phyloP scores from a whole-genome alignment of 2,797 vertebrate genomes.

The Melanotaenia trifasciata region DNA sequence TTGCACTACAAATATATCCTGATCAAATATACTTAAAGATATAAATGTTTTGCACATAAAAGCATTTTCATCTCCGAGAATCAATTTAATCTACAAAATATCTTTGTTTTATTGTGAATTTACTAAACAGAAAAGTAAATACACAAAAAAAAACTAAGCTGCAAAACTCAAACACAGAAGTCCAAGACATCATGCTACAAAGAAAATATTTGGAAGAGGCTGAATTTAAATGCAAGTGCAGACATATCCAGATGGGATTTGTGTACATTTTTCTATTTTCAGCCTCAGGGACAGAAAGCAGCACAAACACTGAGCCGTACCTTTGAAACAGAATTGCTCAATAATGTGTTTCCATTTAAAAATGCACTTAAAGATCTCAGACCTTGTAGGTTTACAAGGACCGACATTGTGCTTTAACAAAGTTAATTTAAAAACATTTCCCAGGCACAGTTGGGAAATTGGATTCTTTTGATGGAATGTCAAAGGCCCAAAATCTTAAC shows the following conservation, averaged over 20 bases:
- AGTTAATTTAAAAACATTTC: conserved; percentile 65
- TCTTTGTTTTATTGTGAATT: not conserved
- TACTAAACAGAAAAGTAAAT: not conserved
- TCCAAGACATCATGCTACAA: not conserved
- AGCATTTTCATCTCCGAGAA: not conserved
- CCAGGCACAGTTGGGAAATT: conserved; percentile 53
- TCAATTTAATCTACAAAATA: not conserved
- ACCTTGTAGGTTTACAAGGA: conserved; percentile 41
- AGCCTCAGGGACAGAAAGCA: conserved; percentile 7
- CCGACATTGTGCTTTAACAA: conserved; percentile 48
- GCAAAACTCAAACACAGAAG: not conserved
- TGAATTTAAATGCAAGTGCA: conserved; percentile 13
- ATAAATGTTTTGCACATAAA: not conserved
- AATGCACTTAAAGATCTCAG: conserved; percentile 41
- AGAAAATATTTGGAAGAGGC: conserved; percentile 12
- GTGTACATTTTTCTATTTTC: conserved; percentile 31
- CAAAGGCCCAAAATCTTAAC: conserved; percentile 53
- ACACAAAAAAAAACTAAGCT: not conserved
- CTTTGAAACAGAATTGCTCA: conserved; percentile 18
- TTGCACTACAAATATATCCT: not conserved
- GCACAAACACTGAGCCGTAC: conserved; percentile 30
- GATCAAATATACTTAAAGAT: not conserved
- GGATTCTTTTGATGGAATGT: conserved; percentile 67
- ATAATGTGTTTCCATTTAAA: conserved; percentile 41
- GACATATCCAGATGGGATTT: conserved; percentile 27